These are phyloP conservation scores for Magallana nippona DNA, from an alignment of 2,888 invertebrate species.

Conservation along the genomic window DNA sequence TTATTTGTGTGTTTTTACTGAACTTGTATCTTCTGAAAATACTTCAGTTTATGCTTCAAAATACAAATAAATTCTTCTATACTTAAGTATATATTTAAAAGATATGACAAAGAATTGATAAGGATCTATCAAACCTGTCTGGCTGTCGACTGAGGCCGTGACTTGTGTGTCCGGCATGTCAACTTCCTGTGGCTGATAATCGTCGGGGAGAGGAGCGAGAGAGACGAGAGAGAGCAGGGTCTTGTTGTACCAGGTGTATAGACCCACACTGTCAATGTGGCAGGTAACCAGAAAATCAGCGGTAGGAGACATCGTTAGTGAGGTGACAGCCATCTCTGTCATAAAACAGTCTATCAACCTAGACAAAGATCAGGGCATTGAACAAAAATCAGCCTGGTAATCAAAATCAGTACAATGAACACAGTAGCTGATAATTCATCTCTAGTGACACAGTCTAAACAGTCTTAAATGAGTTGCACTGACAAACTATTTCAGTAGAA, in stretches of 20 bases:
- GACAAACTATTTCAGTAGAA: too few species aligned
- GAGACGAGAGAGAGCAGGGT: constrained; percentile 90
- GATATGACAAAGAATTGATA: too few species aligned
- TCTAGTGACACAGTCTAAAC: too few species aligned
- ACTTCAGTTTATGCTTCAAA: too few species aligned
- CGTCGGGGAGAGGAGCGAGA: constrained; percentile 82
- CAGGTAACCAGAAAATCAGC: constrained; percentile 94
- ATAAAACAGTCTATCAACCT: constrained; percentile 82
- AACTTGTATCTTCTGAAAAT: too few species aligned
- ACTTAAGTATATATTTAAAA: too few species aligned
- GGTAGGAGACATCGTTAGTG: constrained; percentile 92
- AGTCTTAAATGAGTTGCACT: too few species aligned
- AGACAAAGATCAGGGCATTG: constrained; percentile 46
- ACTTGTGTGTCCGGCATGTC: constrained; percentile 70
- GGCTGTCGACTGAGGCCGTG: constrained; percentile 44
- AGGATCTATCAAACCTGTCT: neutral
- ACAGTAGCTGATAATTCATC: too few species aligned
- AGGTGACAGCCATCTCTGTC: constrained; percentile 90
- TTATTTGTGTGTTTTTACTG: too few species aligned
- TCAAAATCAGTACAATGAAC: too few species aligned
- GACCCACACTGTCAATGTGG: constrained; percentile 92
- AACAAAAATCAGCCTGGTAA: too few species aligned
- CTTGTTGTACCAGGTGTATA: constrained; percentile 96
- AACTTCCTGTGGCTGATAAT: constrained; percentile 78
- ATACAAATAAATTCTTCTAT: neutral